These are phyloP conservation scores for Neosilurus mollespiculum DNA, from an alignment of 2,797 vertebrate genomes.

Conservation along the genomic window DNA sequence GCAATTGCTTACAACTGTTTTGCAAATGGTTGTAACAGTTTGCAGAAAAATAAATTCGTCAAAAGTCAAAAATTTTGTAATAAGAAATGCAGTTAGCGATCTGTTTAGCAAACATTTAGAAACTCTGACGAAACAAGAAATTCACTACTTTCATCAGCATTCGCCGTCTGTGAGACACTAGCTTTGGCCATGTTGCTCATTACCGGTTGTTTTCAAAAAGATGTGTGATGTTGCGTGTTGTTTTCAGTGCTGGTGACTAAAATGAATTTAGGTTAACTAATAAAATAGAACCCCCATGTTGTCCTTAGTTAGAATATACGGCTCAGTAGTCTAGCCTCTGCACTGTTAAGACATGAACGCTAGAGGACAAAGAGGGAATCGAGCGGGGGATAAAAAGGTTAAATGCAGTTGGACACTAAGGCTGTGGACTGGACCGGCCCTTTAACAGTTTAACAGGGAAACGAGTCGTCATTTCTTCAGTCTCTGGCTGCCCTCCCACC, in stretches of 20 bases:
- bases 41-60: too few species aligned
- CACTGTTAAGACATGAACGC: background rate
- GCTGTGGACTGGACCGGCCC: background rate
- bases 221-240: too few species aligned
- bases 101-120: too few species aligned
- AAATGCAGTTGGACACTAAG: background rate
- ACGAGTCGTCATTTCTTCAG: background rate
- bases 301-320: background rate
- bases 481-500: conserved; percentile 1
- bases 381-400: background rate
- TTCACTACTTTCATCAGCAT: too few species aligned
- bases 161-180: too few species aligned
- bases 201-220: background rate
- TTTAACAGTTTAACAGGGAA: conserved; percentile 28
- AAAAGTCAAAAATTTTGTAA: too few species aligned
- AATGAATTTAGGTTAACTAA: conserved; percentile 2
- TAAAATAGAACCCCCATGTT: background rate
- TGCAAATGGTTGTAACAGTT: too few species aligned
- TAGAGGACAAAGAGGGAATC: background rate
- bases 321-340: background rate
- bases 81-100: too few species aligned
- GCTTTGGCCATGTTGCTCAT: background rate
- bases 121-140: too few species aligned
- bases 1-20: too few species aligned
- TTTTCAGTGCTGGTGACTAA: background rate